A percentile compares a stretch with the other conserved stretches of the same genome.
These are phyloP conservation scores for Cryptocephalus moraei DNA, from an alignment of 2,888 invertebrate genomes.

Conservation along the genomic window DNA sequence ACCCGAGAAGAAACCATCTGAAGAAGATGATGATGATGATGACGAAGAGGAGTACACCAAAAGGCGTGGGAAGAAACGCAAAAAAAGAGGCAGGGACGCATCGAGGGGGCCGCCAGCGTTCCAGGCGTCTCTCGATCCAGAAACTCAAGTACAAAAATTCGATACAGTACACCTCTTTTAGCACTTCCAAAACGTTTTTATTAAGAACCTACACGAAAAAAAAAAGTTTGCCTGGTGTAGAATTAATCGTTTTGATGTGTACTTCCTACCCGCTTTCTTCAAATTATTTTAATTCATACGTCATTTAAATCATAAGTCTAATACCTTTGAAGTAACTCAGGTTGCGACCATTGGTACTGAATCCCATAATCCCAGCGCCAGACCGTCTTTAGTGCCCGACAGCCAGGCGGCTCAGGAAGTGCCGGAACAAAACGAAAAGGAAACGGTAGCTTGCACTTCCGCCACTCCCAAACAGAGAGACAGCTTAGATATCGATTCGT, in stretches of 20 bases:
- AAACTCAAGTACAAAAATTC: slow-evolving; percentile 49
- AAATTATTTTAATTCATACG: too few relatives aligned
- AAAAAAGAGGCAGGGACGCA: slow-evolving; percentile 34
- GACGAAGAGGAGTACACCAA: slow-evolving; percentile 51
- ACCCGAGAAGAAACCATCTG: slow-evolving; percentile 1
- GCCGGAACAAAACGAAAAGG: slow-evolving; percentile 7
- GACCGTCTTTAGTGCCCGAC: slow-evolving; percentile 49
- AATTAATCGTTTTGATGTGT: too few relatives aligned
- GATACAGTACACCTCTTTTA: too few relatives aligned
- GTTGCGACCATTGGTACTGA: slow-evolving; percentile 35
- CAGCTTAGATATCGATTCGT: slow-evolving; percentile 32
- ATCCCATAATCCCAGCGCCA: slow-evolving; percentile 56
- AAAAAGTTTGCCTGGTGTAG: background rate
- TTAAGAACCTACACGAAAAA: slow-evolving; percentile 1
- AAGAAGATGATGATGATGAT: slow-evolving; percentile 45
- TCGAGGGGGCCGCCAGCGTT: slow-evolving; percentile 31
- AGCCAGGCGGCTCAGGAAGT: slow-evolving; percentile 1
- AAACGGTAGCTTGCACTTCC: slow-evolving; percentile 1
- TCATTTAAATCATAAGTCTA: too few relatives aligned
- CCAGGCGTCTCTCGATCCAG: slow-evolving; percentile 48
- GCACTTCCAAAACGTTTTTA: background rate
- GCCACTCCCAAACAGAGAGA: slow-evolving; percentile 6
- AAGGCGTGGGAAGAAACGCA: slow-evolving; percentile 44
- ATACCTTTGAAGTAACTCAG: slow-evolving; percentile 2
- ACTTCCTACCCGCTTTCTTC: too few relatives aligned